Conservation (phyloP, 2,113 vertebrate species). For the Micronisus gabar region DNA sequence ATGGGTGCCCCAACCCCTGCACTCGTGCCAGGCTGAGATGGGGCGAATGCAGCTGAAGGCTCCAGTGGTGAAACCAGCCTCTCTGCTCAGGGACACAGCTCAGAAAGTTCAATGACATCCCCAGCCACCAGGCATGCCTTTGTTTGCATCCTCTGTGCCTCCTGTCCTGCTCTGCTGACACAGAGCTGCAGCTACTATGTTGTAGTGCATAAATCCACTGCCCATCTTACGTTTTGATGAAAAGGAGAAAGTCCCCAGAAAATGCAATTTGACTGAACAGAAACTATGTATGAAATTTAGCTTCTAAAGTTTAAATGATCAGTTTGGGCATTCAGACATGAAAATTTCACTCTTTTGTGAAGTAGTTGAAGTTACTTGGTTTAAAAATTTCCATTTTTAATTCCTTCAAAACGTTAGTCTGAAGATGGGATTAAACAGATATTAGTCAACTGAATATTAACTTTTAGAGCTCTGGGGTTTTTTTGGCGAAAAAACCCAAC, state of each 20-base stretch:
- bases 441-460: not conserved
- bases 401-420: not conserved
- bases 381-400: not conserved
- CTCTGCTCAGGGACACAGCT: not conserved
- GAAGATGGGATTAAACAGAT: not conserved
- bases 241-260: not conserved
- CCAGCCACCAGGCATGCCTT: not conserved
- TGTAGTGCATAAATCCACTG: not conserved
- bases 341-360: not conserved
- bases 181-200: not conserved
- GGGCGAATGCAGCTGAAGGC: not conserved
- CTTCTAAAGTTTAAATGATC: not conserved
- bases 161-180: not conserved
- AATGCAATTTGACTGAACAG: not conserved
- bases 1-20: not conserved
- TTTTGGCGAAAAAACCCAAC: rapidly evolving
- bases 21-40: not conserved
- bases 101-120: not conserved
- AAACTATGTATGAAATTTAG: not conserved
- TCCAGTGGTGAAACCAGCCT: not conserved
- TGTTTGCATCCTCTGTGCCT: not conserved
- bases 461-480: not conserved
- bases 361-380: not conserved
- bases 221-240: not conserved
- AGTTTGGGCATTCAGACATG: not conserved